These are phyloP conservation scores for Nymphalis io DNA, from an alignment of 1,140 invertebrate species.

Conservation along the genomic window DNA sequence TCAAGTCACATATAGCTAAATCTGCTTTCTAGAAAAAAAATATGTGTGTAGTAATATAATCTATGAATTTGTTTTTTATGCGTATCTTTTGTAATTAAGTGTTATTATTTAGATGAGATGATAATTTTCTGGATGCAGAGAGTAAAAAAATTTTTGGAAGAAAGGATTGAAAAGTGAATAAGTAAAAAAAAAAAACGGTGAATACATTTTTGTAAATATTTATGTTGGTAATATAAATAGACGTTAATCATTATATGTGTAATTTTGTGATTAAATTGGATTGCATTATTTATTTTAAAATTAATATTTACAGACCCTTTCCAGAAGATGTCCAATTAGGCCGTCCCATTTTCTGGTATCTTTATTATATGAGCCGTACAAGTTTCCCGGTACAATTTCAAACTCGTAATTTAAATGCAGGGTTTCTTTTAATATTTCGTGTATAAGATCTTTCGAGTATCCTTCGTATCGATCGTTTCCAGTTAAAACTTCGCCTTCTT, in stretches of 20 bases:
- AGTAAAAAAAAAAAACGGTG: too few relatives aligned
- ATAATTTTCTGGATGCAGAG: too few relatives aligned
- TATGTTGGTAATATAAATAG: too few relatives aligned
- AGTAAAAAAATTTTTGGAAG: too few relatives aligned
- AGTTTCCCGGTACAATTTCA: slow-evolving; percentile 84
- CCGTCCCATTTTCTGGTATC: slow-evolving; percentile 92
- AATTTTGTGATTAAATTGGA: too few relatives aligned
- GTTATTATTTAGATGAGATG: too few relatives aligned
- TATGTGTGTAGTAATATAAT: too few relatives aligned
- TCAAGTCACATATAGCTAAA: slow-evolving; percentile 94
- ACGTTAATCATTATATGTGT: too few relatives aligned
- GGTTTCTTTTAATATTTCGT: slow-evolving; percentile 85
- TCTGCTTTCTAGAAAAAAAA: slow-evolving; percentile 88
- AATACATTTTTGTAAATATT: too few relatives aligned
- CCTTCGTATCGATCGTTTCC: slow-evolving; percentile 86
- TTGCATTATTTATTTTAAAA: slow-evolving; percentile 63
- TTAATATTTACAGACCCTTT: slow-evolving; percentile 82
- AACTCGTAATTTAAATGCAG: slow-evolving; percentile 90
- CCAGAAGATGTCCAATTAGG: slow-evolving; percentile 90
- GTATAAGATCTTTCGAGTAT: slow-evolving; percentile 90
- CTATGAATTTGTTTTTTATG: too few relatives aligned
- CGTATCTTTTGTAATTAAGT: too few relatives aligned
- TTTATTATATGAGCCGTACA: slow-evolving; percentile 88
- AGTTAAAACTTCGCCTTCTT: slow-evolving; percentile 78
- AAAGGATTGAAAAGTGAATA: too few relatives aligned